Conservation (phyloP, 30 jellyfish, hydroid and myxozoan genomes). For the Hydractinia symbiolongicarpus region DNA sequence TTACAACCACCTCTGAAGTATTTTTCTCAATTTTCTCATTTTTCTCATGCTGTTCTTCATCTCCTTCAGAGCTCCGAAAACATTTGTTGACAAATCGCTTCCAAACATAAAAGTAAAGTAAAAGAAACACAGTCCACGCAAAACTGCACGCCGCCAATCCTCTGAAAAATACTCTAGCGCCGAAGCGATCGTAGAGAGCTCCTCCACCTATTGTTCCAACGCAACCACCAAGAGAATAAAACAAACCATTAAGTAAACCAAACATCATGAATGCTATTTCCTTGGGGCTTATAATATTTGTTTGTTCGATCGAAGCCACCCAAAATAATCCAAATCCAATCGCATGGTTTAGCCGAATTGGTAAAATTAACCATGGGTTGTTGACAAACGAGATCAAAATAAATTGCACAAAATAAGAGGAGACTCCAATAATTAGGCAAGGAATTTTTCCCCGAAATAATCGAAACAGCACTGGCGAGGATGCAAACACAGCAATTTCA, state of each 20-base stretch:
- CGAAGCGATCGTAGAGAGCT: slow-evolving; percentile 36
- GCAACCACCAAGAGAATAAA: slow-evolving; percentile 48
- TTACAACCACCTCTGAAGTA: no score
- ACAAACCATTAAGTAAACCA: slow-evolving; percentile 43
- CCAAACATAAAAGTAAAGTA: no score
- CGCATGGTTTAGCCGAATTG: slow-evolving; percentile 47
- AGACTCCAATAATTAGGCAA: slow-evolving; percentile 39
- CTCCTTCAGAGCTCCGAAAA: no score
- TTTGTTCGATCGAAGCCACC: slow-evolving; percentile 64
- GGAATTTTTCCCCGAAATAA: slow-evolving; percentile 35
- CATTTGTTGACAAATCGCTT: no score
- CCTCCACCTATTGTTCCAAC: slow-evolving; percentile 49
- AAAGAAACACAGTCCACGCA: no score
- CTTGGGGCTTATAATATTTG: slow-evolving; percentile 35
- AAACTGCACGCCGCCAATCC: no score
- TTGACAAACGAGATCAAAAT: slow-evolving; percentile 40
- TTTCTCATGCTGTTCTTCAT: no score
- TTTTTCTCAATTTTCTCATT: no score
- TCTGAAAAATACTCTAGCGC: slow-evolving; percentile 38
- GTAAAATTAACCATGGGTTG: slow-evolving; percentile 55
- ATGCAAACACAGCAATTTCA: slow-evolving; percentile 60
- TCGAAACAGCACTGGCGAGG: slow-evolving; percentile 31
- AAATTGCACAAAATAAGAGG: slow-evolving; percentile 43
- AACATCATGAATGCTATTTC: slow-evolving; percentile 47
- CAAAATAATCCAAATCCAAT: slow-evolving; percentile 64